These are phyloP conservation scores for Atta cephalotes DNA, from an alignment of 1,140 invertebrate genomes.

Conservation along the genomic window DNA sequence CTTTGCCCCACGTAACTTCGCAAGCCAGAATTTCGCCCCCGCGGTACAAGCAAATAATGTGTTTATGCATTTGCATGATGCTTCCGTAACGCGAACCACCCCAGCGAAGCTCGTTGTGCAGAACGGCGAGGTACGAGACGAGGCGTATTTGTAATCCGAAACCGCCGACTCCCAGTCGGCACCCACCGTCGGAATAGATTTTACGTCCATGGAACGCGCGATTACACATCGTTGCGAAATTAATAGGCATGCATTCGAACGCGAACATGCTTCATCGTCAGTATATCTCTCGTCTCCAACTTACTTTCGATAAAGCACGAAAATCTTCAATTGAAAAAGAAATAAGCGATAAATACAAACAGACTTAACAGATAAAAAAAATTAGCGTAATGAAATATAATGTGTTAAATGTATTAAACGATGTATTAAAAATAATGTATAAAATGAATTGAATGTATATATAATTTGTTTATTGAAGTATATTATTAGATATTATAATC, in stretches of 20 bases:
- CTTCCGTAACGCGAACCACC: constrained; percentile 63
- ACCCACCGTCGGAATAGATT: constrained; percentile 42
- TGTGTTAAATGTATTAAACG: background rate
- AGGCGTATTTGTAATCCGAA: constrained; percentile 59
- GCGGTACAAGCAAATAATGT: constrained; percentile 79
- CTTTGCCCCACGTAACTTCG: constrained; percentile 30
- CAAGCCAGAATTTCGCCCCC: constrained; percentile 61
- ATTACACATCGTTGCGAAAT: constrained; percentile 52
- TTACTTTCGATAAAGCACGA: background rate
- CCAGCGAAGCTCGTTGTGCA: constrained; percentile 23
- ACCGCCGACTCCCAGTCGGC: constrained; percentile 38
- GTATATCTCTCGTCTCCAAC: background rate
- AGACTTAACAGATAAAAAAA: constrained; percentile 8
- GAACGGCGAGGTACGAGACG: constrained; percentile 48
- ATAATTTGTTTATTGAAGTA: background rate
- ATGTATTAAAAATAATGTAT: background rate
- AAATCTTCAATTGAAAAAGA: background rate
- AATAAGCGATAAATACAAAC: background rate
- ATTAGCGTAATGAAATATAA: background rate
- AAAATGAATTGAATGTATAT: background rate
- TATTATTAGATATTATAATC: background rate
- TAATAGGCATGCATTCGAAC: constrained; percentile 48
- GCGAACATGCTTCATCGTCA: background rate
- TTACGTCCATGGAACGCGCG: constrained; percentile 41
- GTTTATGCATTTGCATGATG: constrained; percentile 81